Evolutionary conservation across 2,113 vertebrate species (phyloP), one percentile per base, ranked within the genome.

Genomic region (Proteles cristata): DNA sequence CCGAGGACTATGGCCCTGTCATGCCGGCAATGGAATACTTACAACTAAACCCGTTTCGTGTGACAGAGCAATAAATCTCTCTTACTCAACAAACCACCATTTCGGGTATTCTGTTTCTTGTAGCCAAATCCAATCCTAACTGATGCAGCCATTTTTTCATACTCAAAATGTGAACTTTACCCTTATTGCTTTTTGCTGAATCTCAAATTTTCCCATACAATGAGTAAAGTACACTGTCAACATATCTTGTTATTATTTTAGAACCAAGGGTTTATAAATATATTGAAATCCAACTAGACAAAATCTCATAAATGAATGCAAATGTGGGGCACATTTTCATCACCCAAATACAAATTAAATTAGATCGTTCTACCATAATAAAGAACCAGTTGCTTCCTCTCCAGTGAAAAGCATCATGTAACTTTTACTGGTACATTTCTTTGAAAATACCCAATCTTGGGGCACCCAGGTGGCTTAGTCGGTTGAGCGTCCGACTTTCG

Each of bases 381-480:
- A 95, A 94, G 25, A 79, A n/a, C 16, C 39, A 14, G 33, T 86
- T 85, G 43, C n/a, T 77, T 88, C 16, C 68, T 94, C 88, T 79
- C 45, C 96, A 71, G 7, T 48, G 35, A 93, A 94, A 96, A 73
- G 23, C 5, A 61, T 82, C 80, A 66, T 61, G 15, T 25, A 69
- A 93, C 61, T 94, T 85, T 79, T 86, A 93, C 21, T 89, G 39
- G 7, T 63, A 9, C 16, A 28, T 85, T 79, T 94, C 66, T 96
- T 65, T 90, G 35, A 94, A 97, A 92, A 92, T 73, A 77, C 53
- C 23, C 45, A 93, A 71, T 90, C 26, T 90, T 94, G n/a, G n/a
- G n/a, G n/a, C n/a, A n/a, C n/a, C n/a, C n/a, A n/a, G n/a, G n/a
- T n/a, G n/a, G n/a, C n/a, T n/a, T n/a, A n/a, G n/a, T n/a, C n/a